Base-by-base conservation (phyloP, 2,797 vertebrate species). In the Myoxocephalus aenaeus region DNA sequence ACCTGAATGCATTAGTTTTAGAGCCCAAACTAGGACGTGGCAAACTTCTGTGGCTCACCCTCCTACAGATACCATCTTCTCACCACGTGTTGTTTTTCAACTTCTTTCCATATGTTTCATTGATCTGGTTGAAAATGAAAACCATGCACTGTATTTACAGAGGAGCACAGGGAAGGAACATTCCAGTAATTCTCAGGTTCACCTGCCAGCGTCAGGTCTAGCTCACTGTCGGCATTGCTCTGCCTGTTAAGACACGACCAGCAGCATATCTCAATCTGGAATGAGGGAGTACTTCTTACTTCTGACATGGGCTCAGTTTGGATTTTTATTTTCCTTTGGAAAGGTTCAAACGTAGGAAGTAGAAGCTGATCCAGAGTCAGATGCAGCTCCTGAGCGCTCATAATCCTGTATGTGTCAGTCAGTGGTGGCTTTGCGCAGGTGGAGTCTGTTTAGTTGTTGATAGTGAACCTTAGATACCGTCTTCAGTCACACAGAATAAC, bases 211-310 rank as follows among this genome's bases (percentile, higher is more conserved):
- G 7, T 66, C 25, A 53, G 62, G 12, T 61, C 40, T 25, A 2
- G 7, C 63, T 76, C 46, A 2, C 25, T 20, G 50, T 54, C 34
- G 70, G 57, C 46, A 2, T 14, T 8, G 53, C 64, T 63, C 42
- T 22, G 75, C 91, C 63, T 91, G 90, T 93, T 81, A 27, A 53
- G 81, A 90, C 92, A 88, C 5, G 77, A 88, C 65, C 25, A 12
- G 72, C 29, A 27, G 62, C 50, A 50, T 17, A 72, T 61, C 51
- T 77, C 70, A 8, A 38, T 13, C 34, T 82, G 86, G 77, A 90
- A 87, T 82, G 87, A 85, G 64, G 64, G 17, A 1, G 48, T 17
- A 12, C 12, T 29, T 50, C 56, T 53, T 17, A 12, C 12, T 29
- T 50, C 56, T 53, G 27, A 62, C 14, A 2, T 29, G 7, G 44